A percentile compares a stretch with the other conserved stretches of the same genome.
Conservation (phyloP, 2,888 invertebrate genomes). For the Lamellibrachia satsuma region DNA sequence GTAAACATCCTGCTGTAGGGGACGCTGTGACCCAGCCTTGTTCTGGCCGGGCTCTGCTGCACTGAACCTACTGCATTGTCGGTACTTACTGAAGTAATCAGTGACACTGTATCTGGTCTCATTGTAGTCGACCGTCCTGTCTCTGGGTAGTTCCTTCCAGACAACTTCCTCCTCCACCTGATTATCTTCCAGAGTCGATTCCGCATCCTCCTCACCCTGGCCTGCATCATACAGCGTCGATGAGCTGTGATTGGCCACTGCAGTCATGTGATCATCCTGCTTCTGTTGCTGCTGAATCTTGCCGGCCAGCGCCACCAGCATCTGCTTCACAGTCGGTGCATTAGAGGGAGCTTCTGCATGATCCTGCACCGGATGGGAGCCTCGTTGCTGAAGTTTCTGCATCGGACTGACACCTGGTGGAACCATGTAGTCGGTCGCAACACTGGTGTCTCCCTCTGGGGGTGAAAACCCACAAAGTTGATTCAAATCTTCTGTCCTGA, state of each 20-base stretch:
- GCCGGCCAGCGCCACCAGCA: background rate
- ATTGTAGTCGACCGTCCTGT: background rate
- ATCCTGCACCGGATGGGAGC: background rate
- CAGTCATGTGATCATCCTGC: background rate
- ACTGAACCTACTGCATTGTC: background rate
- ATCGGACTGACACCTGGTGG: constrained; percentile 6
- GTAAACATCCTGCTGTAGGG: background rate
- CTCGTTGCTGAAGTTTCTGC: background rate
- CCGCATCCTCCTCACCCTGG: background rate
- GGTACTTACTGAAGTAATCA: constrained; percentile 17
- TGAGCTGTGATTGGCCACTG: background rate
- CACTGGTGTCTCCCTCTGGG: background rate
- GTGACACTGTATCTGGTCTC: background rate
- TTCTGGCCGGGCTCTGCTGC: background rate
- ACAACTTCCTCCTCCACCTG: background rate
- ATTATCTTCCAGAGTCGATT: background rate
- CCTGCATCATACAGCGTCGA: background rate
- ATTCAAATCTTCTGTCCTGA: background rate
- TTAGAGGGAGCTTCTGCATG: background rate
- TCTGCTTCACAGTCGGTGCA: background rate
- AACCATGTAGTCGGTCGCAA: background rate
- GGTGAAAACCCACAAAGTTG: background rate
- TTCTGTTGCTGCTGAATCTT: constrained; percentile 12
- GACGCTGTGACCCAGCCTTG: background rate
- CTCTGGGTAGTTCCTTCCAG: background rate